Conservation (phyloP, 1,140 invertebrate species). For the Diachasmimorpha longicaudata region DNA sequence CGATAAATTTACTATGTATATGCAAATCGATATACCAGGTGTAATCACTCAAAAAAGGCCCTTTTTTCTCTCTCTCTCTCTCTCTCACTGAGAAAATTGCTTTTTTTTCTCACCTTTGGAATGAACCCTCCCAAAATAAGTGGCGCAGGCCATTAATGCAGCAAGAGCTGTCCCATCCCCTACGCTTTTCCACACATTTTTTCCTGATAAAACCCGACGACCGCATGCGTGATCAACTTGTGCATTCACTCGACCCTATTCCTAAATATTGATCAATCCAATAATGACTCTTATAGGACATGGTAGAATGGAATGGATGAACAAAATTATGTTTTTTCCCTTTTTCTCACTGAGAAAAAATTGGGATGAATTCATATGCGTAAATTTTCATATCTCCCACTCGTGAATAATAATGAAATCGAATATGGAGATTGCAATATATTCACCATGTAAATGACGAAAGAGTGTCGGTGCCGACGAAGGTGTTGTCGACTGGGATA, state of each 20-base stretch:
- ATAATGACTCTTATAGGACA: not conserved
- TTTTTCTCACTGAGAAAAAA: not conserved
- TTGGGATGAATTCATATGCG: not conserved
- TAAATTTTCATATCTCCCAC: not conserved
- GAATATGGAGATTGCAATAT: not conserved
- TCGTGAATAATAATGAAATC: not conserved
- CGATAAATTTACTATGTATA: no score
- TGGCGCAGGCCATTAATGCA: not conserved
- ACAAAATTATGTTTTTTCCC: no score
- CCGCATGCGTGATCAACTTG: constrained; percentile 35
- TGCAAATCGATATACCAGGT: not conserved
- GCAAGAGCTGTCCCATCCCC: not conserved
- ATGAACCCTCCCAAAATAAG: not conserved
- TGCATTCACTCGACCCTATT: constrained; percentile 42
- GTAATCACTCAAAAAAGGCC: not conserved
- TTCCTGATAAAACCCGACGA: constrained; percentile 17
- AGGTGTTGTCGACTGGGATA: constrained; percentile 25
- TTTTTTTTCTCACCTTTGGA: not conserved
- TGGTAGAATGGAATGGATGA: not conserved
- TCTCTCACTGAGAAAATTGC: not conserved
- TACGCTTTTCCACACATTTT: not conserved
- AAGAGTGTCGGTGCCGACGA: not conserved
- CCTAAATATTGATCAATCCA: constrained; percentile 34
- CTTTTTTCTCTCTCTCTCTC: no score
- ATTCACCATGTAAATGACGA: not conserved